Evolutionary conservation across 2,888 invertebrate species (phyloP), one percentile per base, ranked within the genome.

Genomic region (Hemicrepidius hirtus): DNA sequence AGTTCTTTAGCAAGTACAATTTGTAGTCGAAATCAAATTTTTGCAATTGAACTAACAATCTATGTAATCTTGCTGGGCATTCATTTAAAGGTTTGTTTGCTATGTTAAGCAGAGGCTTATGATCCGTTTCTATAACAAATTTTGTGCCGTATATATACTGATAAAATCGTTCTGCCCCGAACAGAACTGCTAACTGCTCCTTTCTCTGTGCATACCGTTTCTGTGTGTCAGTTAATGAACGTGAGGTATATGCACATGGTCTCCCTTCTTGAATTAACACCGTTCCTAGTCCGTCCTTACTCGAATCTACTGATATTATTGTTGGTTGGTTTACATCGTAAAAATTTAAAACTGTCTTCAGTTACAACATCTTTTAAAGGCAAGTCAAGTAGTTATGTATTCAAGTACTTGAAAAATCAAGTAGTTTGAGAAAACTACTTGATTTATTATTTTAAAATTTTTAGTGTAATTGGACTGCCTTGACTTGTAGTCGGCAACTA

Each of bases 181-280:
- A 76, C 10, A 72, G 49, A 24, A 81, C 77, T 10, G 81, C 81
- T 37, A 77, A 40, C 6, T 78, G 59, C 53, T 82, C 80, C 68
- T 81, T 81, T 65, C 81, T 80, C 69, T 82, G 80, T 16, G 81
- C 78, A 65, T 82, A 82, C n/a, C 3, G 53, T 68, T 50, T 62
- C 71, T 84, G 79, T 5, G 79, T 72, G 9, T 68, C 65, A n/a
- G 79, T 80, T 40, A 82, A 55, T 1, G 80, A 50, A 64, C 73
- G 77, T 44, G 55, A 55, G 12, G 24, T 24, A 20, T 55, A 55
- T 9, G 28, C 21, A 55, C 78, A 73, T 5, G 80, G 78, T 24
- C 57, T 41, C 21, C 69, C 44, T 40, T 80, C 69, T 76, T 82
- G 81, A 12, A 81, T 46, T 1, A 81, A 70, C 18, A 71, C 75